Percentiles rank a stretch among this genome's conserved stretches.
phyloP scores from a whole-genome alignment of 2,888 invertebrate genomes.

The Disparrhopalites patrizii region DNA sequence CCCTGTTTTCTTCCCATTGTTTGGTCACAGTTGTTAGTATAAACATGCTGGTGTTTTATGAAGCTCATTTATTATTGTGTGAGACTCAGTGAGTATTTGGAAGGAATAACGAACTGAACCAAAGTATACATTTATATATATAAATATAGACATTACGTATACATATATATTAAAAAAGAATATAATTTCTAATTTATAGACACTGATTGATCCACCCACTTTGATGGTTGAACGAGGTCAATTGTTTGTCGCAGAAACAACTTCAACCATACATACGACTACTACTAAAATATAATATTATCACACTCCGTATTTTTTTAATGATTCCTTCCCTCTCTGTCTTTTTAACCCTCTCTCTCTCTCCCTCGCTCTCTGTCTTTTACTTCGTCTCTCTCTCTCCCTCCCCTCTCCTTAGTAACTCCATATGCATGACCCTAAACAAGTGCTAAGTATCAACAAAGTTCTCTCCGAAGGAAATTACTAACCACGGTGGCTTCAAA shows the following conservation, averaged over 20 bases:
- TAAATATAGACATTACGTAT: too few relatives aligned
- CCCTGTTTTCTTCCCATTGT: conserved; percentile 28
- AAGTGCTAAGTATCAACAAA: conserved; percentile 28
- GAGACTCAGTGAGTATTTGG: conserved; percentile 19
- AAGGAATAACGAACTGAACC: conserved; percentile 12
- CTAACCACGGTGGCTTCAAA: too few relatives aligned
- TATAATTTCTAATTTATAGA: conserved; percentile 27
- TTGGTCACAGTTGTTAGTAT: conserved; percentile 27
- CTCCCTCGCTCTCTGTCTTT: too few relatives aligned
- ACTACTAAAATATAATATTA: conserved; percentile 15
- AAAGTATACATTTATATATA: too few relatives aligned
- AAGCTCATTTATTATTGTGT: conserved; percentile 26
- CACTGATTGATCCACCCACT: conserved; percentile 28
- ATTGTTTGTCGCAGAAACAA: conserved; percentile 9
- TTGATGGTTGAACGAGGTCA: conserved; percentile 28
- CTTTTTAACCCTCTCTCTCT: neutral
- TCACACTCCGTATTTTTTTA: conserved; percentile 13
- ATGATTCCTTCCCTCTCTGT: conserved; percentile 20
- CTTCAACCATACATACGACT: neutral
- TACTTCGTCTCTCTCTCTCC: too few relatives aligned
- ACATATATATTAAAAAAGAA: too few relatives aligned
- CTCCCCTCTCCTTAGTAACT: too few relatives aligned
- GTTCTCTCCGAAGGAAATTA: conserved; percentile 11
- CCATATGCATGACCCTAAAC: conserved; percentile 19
- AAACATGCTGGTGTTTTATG: conserved; percentile 30